Evolutionary conservation across 2,888 invertebrate species (phyloP), one percentile per base, ranked within the genome.

Genomic region (Ennomos fuscantarius): DNA sequence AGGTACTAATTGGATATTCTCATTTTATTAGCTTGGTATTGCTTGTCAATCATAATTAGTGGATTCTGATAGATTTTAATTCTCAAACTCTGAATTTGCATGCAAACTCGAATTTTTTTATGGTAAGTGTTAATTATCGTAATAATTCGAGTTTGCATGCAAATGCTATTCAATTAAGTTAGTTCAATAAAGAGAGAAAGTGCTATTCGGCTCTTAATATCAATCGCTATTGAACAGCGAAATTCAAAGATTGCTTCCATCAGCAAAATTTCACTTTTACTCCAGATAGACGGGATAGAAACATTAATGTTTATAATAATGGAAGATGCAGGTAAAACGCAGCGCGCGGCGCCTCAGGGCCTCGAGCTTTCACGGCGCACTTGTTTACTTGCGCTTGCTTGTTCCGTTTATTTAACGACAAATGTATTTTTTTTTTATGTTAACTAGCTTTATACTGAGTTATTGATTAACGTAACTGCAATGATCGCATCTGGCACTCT

Each of bases 291-390:
- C 81, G 74, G 83, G 84, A 87, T 86, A 83, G 81, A 85, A 81
- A 78, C 82, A 84, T 82, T 81, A 82, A 79, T 74, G 78, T 78
- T 79, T 76, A 76, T 81, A 78, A 78, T 80, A 78, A 79, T 77
- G 71, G 73, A 78, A 76, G 76, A 73, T 74, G 72, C 66, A 66
- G 65, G 72, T 63, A 24, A 24, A 24, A 24, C 24, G 24, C 15
- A 15, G 15, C 15, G 15, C 15, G 15, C 24, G 24, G 68, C 70
- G 73, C 75, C 73, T 74, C 72, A 57, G 64, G 75, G 78, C 76
- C 68, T 59, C 71, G 63, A 73, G 72, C 72, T 67, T 63, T 62
- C 62, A 50, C 39, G 13, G 39, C 47, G 49, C 13, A 42, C 45
- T 56, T 45, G 41, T 39, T 51, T 24, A 48, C 43, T 59, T 56